Conservation (phyloP, 2,797 vertebrate genomes). For the Gymnothorax reevesii region DNA sequence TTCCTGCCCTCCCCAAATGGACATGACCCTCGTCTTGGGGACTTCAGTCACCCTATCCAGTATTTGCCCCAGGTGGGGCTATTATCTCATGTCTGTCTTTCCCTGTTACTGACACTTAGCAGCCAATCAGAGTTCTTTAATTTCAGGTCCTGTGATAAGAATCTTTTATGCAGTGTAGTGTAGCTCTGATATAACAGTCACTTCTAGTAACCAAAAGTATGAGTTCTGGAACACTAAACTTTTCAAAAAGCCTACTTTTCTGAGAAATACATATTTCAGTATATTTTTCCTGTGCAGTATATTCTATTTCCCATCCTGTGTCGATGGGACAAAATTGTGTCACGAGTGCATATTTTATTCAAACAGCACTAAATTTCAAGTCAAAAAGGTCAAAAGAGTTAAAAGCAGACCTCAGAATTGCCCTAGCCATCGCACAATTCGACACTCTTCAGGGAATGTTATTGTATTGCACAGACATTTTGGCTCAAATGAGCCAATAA, state of each 20-base stretch:
- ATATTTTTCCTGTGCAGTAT: slow-evolving; percentile 6
- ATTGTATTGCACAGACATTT: slow-evolving; percentile 25
- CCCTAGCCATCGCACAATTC: not conserved
- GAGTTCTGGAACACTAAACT: too few species aligned
- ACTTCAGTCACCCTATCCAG: not conserved
- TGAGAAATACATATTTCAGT: slow-evolving; percentile 2
- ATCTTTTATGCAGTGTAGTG: too few species aligned
- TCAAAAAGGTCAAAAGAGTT: not conserved
- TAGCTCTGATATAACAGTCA: not conserved
- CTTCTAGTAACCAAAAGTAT: not conserved
- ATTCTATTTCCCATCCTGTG: slow-evolving; percentile 10
- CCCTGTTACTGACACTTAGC: not conserved
- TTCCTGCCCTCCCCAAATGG: not conserved
- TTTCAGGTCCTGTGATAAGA: not conserved
- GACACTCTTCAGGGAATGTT: not conserved
- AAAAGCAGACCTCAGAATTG: not conserved
- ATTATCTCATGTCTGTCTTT: not conserved
- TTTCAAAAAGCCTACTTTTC: too few species aligned
- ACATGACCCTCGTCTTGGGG: not conserved
- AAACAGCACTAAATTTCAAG: not conserved
- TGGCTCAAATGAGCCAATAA: slow-evolving; percentile 6
- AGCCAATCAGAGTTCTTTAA: not conserved
- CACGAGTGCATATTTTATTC: slow-evolving; percentile 24
- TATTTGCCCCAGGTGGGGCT: not conserved
- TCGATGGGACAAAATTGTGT: slow-evolving; percentile 10